Percentiles rank a stretch among this genome's conserved stretches.
These are phyloP conservation scores for Laticauda laticaudata DNA, from an alignment of 2,113 vertebrate genomes.

Conservation along the genomic window DNA sequence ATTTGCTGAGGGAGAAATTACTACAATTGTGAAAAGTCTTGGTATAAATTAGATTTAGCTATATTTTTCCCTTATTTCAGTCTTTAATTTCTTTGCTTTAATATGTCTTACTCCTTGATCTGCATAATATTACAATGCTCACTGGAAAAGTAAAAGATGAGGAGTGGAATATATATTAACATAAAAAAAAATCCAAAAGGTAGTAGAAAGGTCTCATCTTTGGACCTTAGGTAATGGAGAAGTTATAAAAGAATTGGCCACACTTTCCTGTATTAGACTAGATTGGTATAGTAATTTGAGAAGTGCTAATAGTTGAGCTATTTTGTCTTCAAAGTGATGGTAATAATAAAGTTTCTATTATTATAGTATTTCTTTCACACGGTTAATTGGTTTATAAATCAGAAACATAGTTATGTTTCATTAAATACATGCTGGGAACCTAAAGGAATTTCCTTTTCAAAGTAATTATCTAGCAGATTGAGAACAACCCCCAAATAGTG, in stretches of 20 bases:
- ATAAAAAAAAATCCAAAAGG: not conserved
- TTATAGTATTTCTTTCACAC: slow-evolving; percentile 34
- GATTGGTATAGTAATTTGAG: not conserved
- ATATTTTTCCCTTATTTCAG: not conserved
- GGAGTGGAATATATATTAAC: not conserved
- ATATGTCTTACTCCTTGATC: not conserved
- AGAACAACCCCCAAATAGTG: slow-evolving; percentile 36
- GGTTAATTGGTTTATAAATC: slow-evolving; percentile 53
- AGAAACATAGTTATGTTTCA: slow-evolving; percentile 47
- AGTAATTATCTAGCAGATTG: slow-evolving; percentile 56
- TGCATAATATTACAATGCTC: not conserved
- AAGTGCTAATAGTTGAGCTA: not conserved
- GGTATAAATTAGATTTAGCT: not conserved
- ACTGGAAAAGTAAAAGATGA: not conserved
- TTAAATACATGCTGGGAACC: slow-evolving; percentile 41
- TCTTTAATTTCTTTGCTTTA: not conserved
- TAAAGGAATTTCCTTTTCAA: slow-evolving; percentile 60
- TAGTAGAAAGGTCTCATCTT: not conserved
- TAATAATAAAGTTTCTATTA: slow-evolving; percentile 10
- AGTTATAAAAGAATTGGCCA: not conserved
- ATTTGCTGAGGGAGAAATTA: not conserved
- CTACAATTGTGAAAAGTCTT: not conserved
- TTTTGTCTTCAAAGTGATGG: not conserved
- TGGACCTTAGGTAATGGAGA: not conserved
- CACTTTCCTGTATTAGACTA: not conserved